These are phyloP conservation scores for Xylocampa areola DNA, from an alignment of 2,888 invertebrate species.

Conservation along the genomic window DNA sequence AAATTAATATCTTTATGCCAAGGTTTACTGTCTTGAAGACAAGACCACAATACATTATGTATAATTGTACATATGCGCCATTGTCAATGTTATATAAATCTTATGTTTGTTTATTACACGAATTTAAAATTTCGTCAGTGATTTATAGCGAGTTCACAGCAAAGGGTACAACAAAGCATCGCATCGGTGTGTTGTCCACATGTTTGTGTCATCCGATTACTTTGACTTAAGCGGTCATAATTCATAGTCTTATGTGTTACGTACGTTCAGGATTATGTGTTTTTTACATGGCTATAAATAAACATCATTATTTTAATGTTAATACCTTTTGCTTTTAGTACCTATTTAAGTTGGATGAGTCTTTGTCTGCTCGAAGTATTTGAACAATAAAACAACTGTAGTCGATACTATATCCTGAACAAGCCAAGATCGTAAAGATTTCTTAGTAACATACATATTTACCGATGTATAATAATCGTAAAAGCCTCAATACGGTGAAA, in stretches of 20 bases:
- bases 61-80: slow-evolving; percentile 14
- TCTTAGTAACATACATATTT: not conserved
- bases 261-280: slow-evolving; percentile 32
- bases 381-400: slow-evolving; percentile 7
- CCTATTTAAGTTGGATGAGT: slow-evolving; percentile 5
- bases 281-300: slow-evolving; percentile 46
- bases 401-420: not conserved
- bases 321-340: slow-evolving; percentile 16
- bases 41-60: slow-evolving; percentile 17
- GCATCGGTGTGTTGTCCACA: slow-evolving; percentile 58
- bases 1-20: not conserved
- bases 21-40: slow-evolving; percentile 26
- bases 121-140: slow-evolving; percentile 49
- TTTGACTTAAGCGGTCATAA: slow-evolving; percentile 52
- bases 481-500: not conserved
- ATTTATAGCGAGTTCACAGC: slow-evolving; percentile 52
- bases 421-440: not conserved
- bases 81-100: slow-evolving; percentile 32
- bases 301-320: slow-evolving; percentile 38
- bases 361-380: not conserved
- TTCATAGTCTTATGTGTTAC: slow-evolving; percentile 50
- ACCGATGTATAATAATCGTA: not conserved
- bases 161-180: slow-evolving; percentile 52
- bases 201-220: slow-evolving; percentile 60
- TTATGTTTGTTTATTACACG: slow-evolving; percentile 37